Base-by-base conservation (phyloP, 2,797 vertebrate genomes). In the Siniperca scherzeri region DNA sequence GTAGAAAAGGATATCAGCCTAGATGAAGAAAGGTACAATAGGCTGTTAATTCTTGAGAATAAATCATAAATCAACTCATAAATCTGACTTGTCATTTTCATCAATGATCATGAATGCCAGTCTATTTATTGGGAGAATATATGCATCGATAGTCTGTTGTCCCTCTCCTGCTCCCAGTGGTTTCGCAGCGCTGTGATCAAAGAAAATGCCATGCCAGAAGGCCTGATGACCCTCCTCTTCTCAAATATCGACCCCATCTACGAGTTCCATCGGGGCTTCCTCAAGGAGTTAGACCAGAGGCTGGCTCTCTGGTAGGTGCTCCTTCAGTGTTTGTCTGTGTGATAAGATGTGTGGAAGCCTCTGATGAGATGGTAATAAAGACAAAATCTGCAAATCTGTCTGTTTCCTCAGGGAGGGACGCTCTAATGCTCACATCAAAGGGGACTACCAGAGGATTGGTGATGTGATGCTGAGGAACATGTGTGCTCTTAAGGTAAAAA, bases 241-340 rank as follows among this genome's bases (percentile, higher is more conserved):
- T 98, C 98, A 87, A 99, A 97, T 93, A 96, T 99, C 0, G 98
- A 99, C 88, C 97, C 98, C 11, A 95, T 99, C 88, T 98, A 98
- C 3, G 97, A 99, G 91, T 98, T 99, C 94, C 99, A 99, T 76
- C 90, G 97, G 82, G 96, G 96, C 78, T 99, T 99, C 91, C 96
- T 99, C 80, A 98, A 95, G 57, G 97, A 99, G 93, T 88, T 99
- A 52, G 98, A 99, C 84, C 97, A 98, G 92, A 96, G 98, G 77
- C 96, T 99, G 78, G 96, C 93, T 7, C 96, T 98, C 91, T 99
- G 99, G 99, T 99, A 91, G 91, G 92, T 22, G 0, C 25, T 44
- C 5, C 36, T 3, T 44, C 27, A 5, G 0, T 30, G 5, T 68
- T 76, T 25, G 38, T 61, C 16, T 60, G 13, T 62, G 67, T 48